Evolutionary conservation across 1,140 invertebrate species (phyloP), one percentile per base, ranked within the genome.

Genomic region (Lamellibrachia luymesi): DNA sequence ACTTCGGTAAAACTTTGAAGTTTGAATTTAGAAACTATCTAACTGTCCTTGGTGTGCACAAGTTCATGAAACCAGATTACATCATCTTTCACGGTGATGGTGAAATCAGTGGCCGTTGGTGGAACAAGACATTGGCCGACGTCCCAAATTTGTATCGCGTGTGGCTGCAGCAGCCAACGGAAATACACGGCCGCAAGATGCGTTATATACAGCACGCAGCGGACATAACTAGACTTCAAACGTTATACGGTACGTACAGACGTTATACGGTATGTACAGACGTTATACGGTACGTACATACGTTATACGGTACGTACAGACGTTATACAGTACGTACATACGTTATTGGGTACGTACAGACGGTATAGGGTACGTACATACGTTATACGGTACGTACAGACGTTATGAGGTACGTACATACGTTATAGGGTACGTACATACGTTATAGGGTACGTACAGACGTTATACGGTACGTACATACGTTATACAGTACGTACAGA

Each of bases 71-170:
- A 27, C 91, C 91, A 13, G n/a, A 91, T n/a, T 51, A 91, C 49
- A 91, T 91, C 91, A 50, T 91, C 91, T 91, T 91, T 17, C 91
- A 91, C 91, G 91, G 91, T n/a, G 91, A 91, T 50, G 13, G 10
- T 17, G 22, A 2, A 50, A 50, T 51, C 91, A 91, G 7, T 51
- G 91, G 91, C 2, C 13, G 17, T 4, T 91, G 91, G 91, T 91
- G 91, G 91, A 91, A 91, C 17, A 10, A n/a, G 51, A 50, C 51
- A 2, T 10, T 91, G 91, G n/a, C 5, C 7, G 91, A 91, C 13
- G 91, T 91, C 13, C 49, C 49, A 22, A 91, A 91, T 51, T 10
- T 91, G 49, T 91, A 91, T 25, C 91, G n/a, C 91, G 91, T 91
- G 4, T 80, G 64, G 64, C 64, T 22, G 2, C 64, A 2, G 5